Base-by-base conservation (phyloP, 2,113 vertebrate species). In the Nycticebus coucang region DNA sequence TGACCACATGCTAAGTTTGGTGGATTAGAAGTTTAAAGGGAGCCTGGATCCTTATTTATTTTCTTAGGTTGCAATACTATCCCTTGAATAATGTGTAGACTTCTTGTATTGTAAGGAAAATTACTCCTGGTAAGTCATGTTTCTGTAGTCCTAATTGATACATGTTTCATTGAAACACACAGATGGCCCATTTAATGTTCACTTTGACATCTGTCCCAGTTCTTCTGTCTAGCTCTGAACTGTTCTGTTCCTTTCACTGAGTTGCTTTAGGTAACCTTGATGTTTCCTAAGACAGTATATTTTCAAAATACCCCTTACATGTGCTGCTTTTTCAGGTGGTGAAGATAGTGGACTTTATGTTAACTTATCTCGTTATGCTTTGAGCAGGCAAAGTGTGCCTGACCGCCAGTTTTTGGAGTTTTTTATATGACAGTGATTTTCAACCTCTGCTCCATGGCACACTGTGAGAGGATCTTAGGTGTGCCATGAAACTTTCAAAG, bases 391-490 rank as follows among this genome's bases (percentile, higher is more conserved):
- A 60, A 60, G 77, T 78, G 60, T 87, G 35, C 33, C 21, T 86
- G 88, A n/a, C 60, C 72, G 84, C 84, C 7, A 45, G 1, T 82
- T 97, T 92, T 33, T 96, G 37, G 53, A 83, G n/a, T 95, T 94
- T 90, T 45, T 94, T 69, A 55, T 91, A 79, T 12, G 45, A 8
- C 8, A 50, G 45, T 50, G 45, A 50, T 50, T 50, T 50, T 50
- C 45, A 50, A 50, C 8, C 9, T 7, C 7, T 50, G 45, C 10
- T 50, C 8, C 45, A 50, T 50, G 45, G 45, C 45, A 50, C 45
- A 50, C 45, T 8, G 45, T 50, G 45, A 50, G 45, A 50, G 45
- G 45, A 50, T 50, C 45, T 50, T 50, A 50, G 8, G 45, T 50
- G 45, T 50, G 45, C 45, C 45, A 50, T 50, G 45, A 50, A 50